A percentile compares a stretch with the other conserved stretches of the same genome.
Evolutionary conservation across 2,797 vertebrate genomes (phyloP).

Genomic region (Pseudopleuronectes americanus): DNA sequence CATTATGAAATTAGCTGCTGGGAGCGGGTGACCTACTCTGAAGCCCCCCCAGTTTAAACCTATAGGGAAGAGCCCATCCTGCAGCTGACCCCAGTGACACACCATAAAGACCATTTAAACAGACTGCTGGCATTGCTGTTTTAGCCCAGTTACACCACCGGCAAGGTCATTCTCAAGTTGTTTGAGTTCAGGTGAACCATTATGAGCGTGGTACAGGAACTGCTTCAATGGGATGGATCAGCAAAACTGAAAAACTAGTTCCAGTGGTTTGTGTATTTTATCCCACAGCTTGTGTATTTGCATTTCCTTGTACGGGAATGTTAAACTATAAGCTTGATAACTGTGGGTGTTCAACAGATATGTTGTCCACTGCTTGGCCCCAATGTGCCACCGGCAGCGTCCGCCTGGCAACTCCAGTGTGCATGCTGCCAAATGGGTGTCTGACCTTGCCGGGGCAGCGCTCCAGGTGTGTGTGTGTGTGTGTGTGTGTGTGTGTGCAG

Average conservation of each 20-base stretch:
- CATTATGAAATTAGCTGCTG: constrained; percentile 82
- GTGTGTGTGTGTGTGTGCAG: constrained; percentile 22
- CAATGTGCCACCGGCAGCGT: constrained; percentile 49
- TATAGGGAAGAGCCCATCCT: constrained; percentile 58
- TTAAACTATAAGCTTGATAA: constrained; percentile 36
- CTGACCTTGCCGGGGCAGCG: constrained; percentile 73
- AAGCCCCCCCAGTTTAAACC: constrained; percentile 72
- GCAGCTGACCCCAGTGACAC: constrained; percentile 66
- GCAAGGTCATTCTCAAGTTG: constrained; percentile 51
- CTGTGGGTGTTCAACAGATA: constrained; percentile 61
- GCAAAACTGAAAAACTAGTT: constrained; percentile 45
- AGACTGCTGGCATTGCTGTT: constrained; percentile 71
- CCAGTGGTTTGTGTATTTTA: constrained; percentile 16
- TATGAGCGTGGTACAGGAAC: constrained; percentile 46
- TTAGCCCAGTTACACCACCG: constrained; percentile 29
- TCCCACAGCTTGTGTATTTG: constrained; percentile 29
- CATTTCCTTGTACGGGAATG: constrained; percentile 34
- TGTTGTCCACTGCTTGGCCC: constrained; percentile 53
- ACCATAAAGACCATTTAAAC: constrained; percentile 75
- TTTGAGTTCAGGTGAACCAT: constrained; percentile 47
- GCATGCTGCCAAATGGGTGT: constrained; percentile 57
- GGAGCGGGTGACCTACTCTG: constrained; percentile 66
- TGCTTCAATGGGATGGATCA: constrained; percentile 50
- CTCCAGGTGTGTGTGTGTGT: constrained; percentile 43
- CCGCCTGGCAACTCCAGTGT: constrained; percentile 51